Percentiles rank a stretch among this genome's conserved stretches.
phyloP scores from a whole-genome alignment of 2,888 invertebrate species.

The Athetis lepigone region DNA sequence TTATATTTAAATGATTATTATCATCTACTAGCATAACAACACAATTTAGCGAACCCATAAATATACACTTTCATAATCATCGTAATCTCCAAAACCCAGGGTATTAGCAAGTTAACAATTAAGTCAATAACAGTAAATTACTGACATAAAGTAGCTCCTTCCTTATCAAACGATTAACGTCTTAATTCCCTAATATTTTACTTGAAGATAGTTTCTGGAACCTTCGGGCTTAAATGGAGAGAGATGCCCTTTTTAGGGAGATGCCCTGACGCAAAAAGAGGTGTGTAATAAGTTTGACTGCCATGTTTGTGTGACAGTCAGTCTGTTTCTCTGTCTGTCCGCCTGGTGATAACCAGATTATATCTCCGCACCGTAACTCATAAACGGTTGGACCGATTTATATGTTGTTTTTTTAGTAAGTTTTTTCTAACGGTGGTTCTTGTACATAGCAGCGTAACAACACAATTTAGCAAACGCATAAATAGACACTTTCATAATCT shows the following conservation, averaged over 20 bases:
- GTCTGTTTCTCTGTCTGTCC: too few relatives aligned
- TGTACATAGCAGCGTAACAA: constrained; percentile 11
- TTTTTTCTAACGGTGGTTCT: too few relatives aligned
- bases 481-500: constrained; percentile 52
- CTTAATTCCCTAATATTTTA: constrained; percentile 52
- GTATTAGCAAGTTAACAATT: constrained; percentile 55
- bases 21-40: constrained; percentile 12
- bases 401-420: too few relatives aligned
- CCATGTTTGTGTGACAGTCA: too few relatives aligned
- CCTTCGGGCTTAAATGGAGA: constrained; percentile 10
- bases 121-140: constrained; percentile 51
- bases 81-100: constrained; percentile 27
- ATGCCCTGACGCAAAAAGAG: too few relatives aligned
- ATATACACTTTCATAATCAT: constrained; percentile 50
- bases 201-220: constrained; percentile 44
- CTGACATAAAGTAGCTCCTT: constrained; percentile 31
- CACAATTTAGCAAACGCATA: constrained; percentile 23
- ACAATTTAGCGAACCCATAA: constrained; percentile 29
- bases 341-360: too few relatives aligned
- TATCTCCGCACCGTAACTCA: too few relatives aligned
- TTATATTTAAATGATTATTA: neutral
- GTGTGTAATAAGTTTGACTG: too few relatives aligned
- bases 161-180: constrained; percentile 53
- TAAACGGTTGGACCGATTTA: too few relatives aligned
- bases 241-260: constrained; percentile 16